Conservation (phyloP, 2,113 vertebrate species). For the Cyrtonyx montezumae region DNA sequence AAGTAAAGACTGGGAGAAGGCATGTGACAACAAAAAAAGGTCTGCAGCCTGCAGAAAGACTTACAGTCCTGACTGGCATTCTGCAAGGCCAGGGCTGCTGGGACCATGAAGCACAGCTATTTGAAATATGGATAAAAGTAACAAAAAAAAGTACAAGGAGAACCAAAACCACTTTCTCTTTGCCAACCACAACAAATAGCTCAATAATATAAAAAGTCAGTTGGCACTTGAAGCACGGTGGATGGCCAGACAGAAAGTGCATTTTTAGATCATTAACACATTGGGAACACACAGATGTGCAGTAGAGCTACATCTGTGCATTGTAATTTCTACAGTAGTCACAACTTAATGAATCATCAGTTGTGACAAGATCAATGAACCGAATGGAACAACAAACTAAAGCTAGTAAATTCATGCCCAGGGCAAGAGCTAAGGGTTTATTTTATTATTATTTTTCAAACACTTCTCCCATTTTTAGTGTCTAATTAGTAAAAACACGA, state of each 20-base stretch:
- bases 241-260: constrained; percentile 58
- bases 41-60: background rate
- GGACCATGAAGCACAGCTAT: background rate
- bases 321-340: constrained; percentile 73
- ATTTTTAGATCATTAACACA: constrained; percentile 68
- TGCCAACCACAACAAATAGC: constrained; percentile 47
- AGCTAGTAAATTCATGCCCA: constrained; percentile 69
- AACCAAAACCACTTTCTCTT: constrained; percentile 20
- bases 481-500: constrained; percentile 56
- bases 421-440: constrained; percentile 55
- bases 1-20: background rate
- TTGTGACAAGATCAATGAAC: constrained; percentile 78
- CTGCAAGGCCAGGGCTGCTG: background rate
- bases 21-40: background rate
- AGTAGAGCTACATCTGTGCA: constrained; percentile 67
- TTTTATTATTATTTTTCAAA: constrained; percentile 27
- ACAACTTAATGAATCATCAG: constrained; percentile 76
- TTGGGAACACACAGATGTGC: constrained; percentile 71
- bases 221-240: constrained; percentile 52
- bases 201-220: constrained; percentile 51
- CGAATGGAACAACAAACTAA: constrained; percentile 66
- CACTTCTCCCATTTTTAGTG: constrained; percentile 50
- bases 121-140: background rate
- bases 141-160: background rate
- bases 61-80: fast-evolving